Conservation (phyloP, 2,888 invertebrate genomes). For the Rhagonycha lutea region DNA sequence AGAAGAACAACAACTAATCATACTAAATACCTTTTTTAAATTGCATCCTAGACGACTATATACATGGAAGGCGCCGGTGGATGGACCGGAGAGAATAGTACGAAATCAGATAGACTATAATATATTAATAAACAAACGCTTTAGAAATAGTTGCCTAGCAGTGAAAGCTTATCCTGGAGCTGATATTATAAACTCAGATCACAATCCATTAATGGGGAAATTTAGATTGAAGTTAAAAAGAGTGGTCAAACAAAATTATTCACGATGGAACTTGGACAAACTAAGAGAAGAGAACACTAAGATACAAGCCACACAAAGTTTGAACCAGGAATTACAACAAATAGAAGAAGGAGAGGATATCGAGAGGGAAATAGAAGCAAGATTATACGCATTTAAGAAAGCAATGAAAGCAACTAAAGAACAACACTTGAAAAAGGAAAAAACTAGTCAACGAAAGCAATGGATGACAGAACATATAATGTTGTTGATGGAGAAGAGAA, state of each 20-base stretch:
- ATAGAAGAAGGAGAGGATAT: neutral
- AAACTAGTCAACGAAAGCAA: constrained; percentile 11
- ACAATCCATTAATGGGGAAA: constrained; percentile 11
- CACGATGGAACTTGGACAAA: neutral
- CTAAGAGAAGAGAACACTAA: neutral
- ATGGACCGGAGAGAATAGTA: too few relatives aligned
- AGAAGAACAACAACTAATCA: constrained; percentile 13
- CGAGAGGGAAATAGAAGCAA: constrained; percentile 5
- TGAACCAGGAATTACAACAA: neutral
- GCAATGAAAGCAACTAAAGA: neutral
- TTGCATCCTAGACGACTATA: too few relatives aligned
- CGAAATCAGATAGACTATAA: too few relatives aligned
- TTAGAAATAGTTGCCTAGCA: constrained; percentile 4
- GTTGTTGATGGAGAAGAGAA: neutral
- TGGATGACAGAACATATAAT: neutral
- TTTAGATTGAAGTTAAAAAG: constrained; percentile 13
- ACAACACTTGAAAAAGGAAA: constrained; percentile 18
- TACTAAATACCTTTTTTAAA: constrained; percentile 24
- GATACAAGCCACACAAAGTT: constrained; percentile 9
- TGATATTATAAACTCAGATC: constrained; percentile 14
- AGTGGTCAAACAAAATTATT: neutral
- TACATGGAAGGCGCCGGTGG: too few relatives aligned
- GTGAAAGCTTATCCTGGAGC: constrained; percentile 26
- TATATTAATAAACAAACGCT: constrained; percentile 18
- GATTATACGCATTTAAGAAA: constrained; percentile 3